Base-by-base conservation (phyloP, 2,888 invertebrate species). In the Oscheius sp. region DNA sequence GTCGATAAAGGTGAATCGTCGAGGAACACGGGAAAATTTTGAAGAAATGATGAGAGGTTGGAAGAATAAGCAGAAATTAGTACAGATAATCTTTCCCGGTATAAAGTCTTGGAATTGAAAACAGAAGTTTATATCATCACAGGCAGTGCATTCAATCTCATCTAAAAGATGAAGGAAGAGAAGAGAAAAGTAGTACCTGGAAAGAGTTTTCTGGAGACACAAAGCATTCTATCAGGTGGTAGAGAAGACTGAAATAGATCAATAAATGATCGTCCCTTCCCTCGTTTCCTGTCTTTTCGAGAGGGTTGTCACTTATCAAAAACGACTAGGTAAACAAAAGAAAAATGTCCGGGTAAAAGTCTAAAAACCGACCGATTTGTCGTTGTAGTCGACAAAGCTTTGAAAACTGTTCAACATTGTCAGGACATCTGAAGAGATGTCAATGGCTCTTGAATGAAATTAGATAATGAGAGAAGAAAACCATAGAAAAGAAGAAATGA, bases 51-150 rank as follows among this genome's bases (percentile, higher is more conserved):
- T 68, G 4, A 62, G 12, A 9, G 78, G 74, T 6, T 64, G 47
- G 45, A 81, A 78, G 49, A 73, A 67, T 32, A 96, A 89, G 88
- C 94, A 93, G 87, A 94, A 95, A 89, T 94, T 95, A 69, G 95
- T 95, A 71, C 95, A 91, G 85, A 92, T 92, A 69, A 96, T 89
- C 30, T 92, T 90, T 0, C 95, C 96, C 32, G 65, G 64, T 32
- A 75, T 73, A 2, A 70, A 56, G 30, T 70, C 70, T 3, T 69
- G 75, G 63, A 79, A 73, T 59, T 79, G 75, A 50, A 77, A 72
- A 17, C 66, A 63, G 67, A 75, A 77, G 22, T 70, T 68, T 32
- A 74, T 73, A 71, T 92, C 91, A 70, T 91, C 90, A 64, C 93
- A 93, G 81, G 91, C 90, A 85, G 92, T 92, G 71, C 91, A 90